These are phyloP conservation scores for Cossypha niveicapilla DNA, from an alignment of 2,797 vertebrate species.

Conservation along the genomic window DNA sequence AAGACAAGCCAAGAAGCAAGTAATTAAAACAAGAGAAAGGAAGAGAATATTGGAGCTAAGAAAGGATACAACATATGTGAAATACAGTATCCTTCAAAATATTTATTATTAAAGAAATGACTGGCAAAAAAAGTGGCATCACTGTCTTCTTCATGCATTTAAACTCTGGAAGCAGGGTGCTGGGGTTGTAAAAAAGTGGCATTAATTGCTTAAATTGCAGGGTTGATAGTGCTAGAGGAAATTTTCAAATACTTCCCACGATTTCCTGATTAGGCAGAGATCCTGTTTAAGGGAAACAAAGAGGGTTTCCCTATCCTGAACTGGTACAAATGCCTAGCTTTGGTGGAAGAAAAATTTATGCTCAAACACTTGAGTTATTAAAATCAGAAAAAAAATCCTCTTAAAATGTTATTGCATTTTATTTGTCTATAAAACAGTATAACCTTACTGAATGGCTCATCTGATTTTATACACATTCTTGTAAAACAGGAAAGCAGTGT, in stretches of 20 bases:
- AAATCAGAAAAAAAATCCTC: background rate
- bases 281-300: background rate
- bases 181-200: background rate
- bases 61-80: background rate
- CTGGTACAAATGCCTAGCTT: background rate
- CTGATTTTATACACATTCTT: background rate
- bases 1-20: background rate
- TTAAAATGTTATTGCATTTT: background rate
- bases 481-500: background rate
- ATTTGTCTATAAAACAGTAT: slow-evolving; percentile 10
- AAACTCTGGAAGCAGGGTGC: background rate
- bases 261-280: background rate
- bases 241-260: background rate
- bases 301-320: background rate
- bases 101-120: background rate
- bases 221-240: background rate
- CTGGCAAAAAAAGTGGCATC: background rate
- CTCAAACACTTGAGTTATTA: background rate
- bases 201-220: background rate
- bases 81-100: background rate
- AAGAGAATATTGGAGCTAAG: background rate
- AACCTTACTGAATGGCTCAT: background rate
- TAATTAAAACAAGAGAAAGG: background rate
- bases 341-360: background rate
- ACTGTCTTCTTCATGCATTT: background rate